Evolutionary conservation across 2,888 invertebrate genomes (phyloP), one percentile per base, ranked within the genome.

Genomic region (Cephus rjabovi): DNA sequence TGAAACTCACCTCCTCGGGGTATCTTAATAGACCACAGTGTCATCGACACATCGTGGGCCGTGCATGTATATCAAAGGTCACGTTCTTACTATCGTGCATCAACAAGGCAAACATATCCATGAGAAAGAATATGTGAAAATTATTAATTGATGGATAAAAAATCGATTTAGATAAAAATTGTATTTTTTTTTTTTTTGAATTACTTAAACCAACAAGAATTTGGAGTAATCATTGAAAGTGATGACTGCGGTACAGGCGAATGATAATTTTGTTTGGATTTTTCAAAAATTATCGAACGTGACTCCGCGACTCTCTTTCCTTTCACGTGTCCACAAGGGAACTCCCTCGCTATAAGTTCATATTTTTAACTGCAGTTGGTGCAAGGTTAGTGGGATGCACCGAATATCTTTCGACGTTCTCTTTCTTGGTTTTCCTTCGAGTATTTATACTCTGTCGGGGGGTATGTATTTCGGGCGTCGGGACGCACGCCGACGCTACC

Each of bases 1-100:
- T 77, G 78, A 79, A 37, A 77, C 83, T 79, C 79, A 78, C 84
- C 84, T 83, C 83, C 81, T 83, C 75, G 80, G 79, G 75, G 83
- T 88, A 88, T 87, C 89, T 89, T 89, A 87, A 87, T 88, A 87
- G 88, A 87, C 86, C 87, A 87, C 83, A 82, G 86, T 86, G 87
- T 88, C 88, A 87, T 87, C 86, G 87, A 87, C 88, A 87, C 81
- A 56, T 56, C 56, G 56, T 56, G 56, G 56, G 56, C 56, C 56
- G 56, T 56, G 56, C 56, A 56, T 23, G 56, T 56, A 9, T 23
- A 23, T 56, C 56, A 56, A 56, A 56, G 56, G 23, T 56, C 56
- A 56, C 23, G 56, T 56, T 56, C 69, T 30, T 34, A 11, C 40
- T 30, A 30, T 40, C 35, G 35, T n/a, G 12, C 23, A 68, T 56